These are phyloP conservation scores for Acleris laterana DNA, from an alignment of 2,888 invertebrate genomes.

Conservation along the genomic window DNA sequence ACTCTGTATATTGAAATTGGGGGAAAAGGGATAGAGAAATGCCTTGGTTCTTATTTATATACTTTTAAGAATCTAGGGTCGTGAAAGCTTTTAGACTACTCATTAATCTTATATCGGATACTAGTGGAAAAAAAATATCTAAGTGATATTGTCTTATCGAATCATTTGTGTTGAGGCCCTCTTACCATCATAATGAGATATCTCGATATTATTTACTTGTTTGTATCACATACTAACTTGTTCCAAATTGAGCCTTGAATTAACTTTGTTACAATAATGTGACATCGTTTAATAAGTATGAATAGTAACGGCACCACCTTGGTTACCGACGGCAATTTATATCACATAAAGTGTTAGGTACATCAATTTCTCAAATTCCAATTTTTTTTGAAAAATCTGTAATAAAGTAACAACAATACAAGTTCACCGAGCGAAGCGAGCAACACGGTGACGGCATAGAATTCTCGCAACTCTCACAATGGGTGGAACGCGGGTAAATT, in stretches of 20 bases:
- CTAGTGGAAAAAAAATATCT: neutral
- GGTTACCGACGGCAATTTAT: no score
- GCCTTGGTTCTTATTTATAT: slow-evolving; percentile 14
- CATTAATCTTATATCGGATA: neutral
- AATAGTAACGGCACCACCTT: no score
- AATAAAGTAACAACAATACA: slow-evolving; percentile 17
- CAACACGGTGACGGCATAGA: slow-evolving; percentile 27
- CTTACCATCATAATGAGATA: no score
- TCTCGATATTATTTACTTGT: no score
- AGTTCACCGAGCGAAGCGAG: slow-evolving; percentile 27
- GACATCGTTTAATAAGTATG: no score
- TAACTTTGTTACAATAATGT: no score
- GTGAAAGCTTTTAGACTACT: slow-evolving; percentile 1
- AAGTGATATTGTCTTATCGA: no score
- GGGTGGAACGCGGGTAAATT: slow-evolving; percentile 46
- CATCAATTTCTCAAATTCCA: neutral
- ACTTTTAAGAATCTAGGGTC: neutral
- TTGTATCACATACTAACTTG: no score
- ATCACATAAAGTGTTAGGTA: no score
- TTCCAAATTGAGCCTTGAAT: no score
- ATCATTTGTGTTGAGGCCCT: no score
- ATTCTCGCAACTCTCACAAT: slow-evolving; percentile 37
- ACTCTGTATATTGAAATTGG: slow-evolving; percentile 48
- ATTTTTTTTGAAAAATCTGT: neutral
- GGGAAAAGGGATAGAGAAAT: slow-evolving; percentile 30